Evolutionary conservation across 1,140 invertebrate genomes (phyloP).

Genomic region (Notospermus geniculatus): DNA sequence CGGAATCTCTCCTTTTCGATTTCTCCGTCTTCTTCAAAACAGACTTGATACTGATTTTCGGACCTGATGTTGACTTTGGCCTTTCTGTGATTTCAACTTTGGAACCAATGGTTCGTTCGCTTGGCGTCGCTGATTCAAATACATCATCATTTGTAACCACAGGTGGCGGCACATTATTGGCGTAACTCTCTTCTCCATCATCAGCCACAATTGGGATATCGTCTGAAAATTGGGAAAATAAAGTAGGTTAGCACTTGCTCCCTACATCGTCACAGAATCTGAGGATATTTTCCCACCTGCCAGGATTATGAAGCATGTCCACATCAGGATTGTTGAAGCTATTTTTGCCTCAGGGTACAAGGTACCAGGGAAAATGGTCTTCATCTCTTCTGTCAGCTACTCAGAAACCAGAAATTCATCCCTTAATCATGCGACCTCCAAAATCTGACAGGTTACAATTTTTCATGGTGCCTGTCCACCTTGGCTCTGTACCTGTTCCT

Average conservation of each 20-base stretch:
- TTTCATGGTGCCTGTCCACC: too few species aligned
- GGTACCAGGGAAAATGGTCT: too few species aligned
- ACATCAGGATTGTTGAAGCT: too few species aligned
- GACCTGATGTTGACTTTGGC: background rate
- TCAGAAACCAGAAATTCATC: too few species aligned
- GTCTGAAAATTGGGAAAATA: constrained; percentile 31
- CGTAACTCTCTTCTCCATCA: constrained; percentile 25
- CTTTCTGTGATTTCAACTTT: background rate
- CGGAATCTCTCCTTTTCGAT: background rate
- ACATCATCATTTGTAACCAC: background rate
- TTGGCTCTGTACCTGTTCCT: background rate
- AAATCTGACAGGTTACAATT: too few species aligned
- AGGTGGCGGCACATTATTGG: constrained; percentile 22
- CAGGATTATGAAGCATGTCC: too few species aligned
- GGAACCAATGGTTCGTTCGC: background rate
- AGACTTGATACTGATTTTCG: constrained; percentile 1
- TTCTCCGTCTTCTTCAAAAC: constrained; percentile 5
- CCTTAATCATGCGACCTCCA: too few species aligned
- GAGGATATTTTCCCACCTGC: background rate
- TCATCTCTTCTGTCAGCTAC: too few species aligned
- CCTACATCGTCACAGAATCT: background rate
- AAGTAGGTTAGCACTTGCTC: constrained; percentile 7
- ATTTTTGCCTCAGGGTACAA: too few species aligned
- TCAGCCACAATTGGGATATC: constrained; percentile 36
- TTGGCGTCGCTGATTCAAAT: too few species aligned